Evolutionary conservation across 1,140 invertebrate genomes (phyloP), one percentile per base, ranked within the genome.

Genomic region (Drosophila bocqueti): DNA sequence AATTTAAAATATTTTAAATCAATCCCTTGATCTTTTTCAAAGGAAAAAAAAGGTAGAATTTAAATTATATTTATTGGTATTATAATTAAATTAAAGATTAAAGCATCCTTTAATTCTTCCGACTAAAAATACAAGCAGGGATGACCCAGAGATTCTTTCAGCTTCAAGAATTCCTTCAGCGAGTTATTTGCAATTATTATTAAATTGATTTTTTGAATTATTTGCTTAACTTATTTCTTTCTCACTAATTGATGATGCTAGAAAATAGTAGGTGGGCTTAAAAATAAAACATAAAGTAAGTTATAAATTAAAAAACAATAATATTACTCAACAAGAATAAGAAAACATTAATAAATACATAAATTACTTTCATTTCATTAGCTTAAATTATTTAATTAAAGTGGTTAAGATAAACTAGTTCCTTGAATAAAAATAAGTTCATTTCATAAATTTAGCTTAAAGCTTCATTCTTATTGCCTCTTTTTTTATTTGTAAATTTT

Each of bases 391-490:
- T n/a, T n/a, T n/a, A n/a, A n/a, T n/a, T n/a, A n/a, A 47, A 13
- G 18, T 13, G 18, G 4, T 7, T 34, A 18, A 13, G 31, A 8
- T 6, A 5, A n/a, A 10, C 0, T 18, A 38, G 1, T 4, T 36
- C 18, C 36, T 26, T 0, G 0, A 40, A 24, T 24, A 55, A 24
- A 16, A 16, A 3, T 6, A 21, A 24, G 2, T 9, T 31, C 2
- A 3, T 18, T 15, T 21, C 0, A 11, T 49, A 29, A 1, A 59
- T 49, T 74, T 54, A 42, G 24, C 52, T 55, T 52, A 50, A 24
- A 29, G 68, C 36, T 40, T 43, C 49, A 42, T 29, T 81, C 46
- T 72, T 46, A 42, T 57, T 24, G 46, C 55, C 68, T 59, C 46
- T 10, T 55, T 24, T 47, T 49, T 18, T 60, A 5, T 65, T 60